Evolutionary conservation across 1,140 invertebrate genomes (phyloP).

Genomic region (Ceratina calcarata): DNA sequence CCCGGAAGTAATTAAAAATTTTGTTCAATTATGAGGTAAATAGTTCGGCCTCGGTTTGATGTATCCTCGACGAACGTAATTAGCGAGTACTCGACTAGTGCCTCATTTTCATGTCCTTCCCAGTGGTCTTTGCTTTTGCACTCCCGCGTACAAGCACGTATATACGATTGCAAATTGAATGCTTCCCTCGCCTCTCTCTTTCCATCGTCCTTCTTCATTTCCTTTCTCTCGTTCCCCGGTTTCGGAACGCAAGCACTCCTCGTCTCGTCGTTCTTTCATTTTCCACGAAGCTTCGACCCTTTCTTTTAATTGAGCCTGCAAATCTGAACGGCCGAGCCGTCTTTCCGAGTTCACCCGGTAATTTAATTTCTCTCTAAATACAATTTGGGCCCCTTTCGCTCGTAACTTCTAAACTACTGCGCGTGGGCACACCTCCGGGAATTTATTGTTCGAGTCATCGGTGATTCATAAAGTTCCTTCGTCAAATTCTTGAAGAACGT

Average conservation of each 20-base stretch:
- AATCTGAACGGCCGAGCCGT: conserved; percentile 1
- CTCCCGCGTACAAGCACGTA: conserved; percentile 1
- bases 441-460: no score
- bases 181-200: not conserved
- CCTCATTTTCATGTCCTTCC: not conserved
- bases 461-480: no score
- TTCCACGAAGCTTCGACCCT: not conserved
- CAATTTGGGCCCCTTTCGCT: not conserved
- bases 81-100: conserved; percentile 18
- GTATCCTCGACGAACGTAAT: conserved; percentile 23
- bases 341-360: not conserved
- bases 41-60: not conserved
- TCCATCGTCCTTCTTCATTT: conserved; percentile 13
- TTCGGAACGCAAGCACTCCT: conserved; percentile 19
- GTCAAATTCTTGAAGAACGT: no score
- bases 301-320: conserved; percentile 29
- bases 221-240: not conserved
- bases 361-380: conserved; percentile 11
- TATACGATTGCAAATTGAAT: conserved; percentile 46
- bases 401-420: not conserved
- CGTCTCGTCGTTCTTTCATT: conserved; percentile 32
- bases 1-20: not conserved
- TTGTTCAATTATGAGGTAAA: not conserved
- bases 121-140: conserved; percentile 8
- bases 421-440: not conserved